A percentile compares a stretch with the other conserved stretches of the same genome.
Conservation (phyloP, 2,888 invertebrate species). For the Dynastes grantii region DNA sequence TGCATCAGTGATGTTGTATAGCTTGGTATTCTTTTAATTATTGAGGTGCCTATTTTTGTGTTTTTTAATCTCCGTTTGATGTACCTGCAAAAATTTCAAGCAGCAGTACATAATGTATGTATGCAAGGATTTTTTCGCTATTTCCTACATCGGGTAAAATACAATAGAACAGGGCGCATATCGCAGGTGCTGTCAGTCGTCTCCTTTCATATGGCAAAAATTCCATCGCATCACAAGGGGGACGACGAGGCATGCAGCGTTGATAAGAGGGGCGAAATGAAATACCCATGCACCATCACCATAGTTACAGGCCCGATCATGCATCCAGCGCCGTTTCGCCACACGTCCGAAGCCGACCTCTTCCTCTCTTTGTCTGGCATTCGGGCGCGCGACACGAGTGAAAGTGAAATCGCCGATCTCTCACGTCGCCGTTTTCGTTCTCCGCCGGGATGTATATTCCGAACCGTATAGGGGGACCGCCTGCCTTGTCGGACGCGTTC, state of each 20-base stretch:
- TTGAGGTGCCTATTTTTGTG: too few species aligned
- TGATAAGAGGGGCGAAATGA: conserved; percentile 48
- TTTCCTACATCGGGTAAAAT: conserved; percentile 1
- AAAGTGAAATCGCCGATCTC: conserved; percentile 53
- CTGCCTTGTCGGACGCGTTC: conserved; percentile 45
- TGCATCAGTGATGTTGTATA: too few species aligned
- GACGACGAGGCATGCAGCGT: conserved; percentile 35
- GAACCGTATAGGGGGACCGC: conserved; percentile 41
- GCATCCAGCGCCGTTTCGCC: conserved; percentile 53
- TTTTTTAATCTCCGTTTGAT: too few species aligned
- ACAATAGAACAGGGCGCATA: conserved; percentile 15
- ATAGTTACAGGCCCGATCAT: conserved; percentile 54
- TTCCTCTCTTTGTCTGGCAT: conserved; percentile 53
- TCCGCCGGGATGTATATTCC: conserved; percentile 24
- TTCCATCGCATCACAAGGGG: conserved; percentile 28
- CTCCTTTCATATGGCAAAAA: conserved; percentile 27
- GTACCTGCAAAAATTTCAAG: too few species aligned
- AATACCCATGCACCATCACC: conserved; percentile 53
- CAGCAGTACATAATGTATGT: neutral
- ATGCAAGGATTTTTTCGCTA: neutral
- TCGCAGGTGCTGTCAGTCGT: conserved; percentile 16
- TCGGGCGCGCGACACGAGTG: conserved; percentile 33
- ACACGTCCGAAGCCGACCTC: conserved; percentile 48
- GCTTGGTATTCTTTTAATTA: too few species aligned
- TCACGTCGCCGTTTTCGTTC: conserved; percentile 34